Conservation (phyloP, 2,888 invertebrate genomes). For the Dichetophora obliterata region DNA sequence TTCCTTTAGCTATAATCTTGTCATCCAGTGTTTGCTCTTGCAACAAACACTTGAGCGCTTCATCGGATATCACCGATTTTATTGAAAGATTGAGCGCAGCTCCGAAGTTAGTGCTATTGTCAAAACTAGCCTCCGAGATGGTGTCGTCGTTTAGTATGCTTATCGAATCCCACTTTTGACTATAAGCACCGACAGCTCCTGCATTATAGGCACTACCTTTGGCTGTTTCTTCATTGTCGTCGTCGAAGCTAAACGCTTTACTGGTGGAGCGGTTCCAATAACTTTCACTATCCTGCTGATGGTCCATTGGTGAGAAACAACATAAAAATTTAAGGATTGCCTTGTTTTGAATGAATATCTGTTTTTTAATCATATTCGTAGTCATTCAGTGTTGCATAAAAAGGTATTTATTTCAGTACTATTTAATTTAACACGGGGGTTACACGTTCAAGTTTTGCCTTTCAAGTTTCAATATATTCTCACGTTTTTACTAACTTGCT, state of each 20-base stretch:
- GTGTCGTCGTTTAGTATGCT: slow-evolving; percentile 63
- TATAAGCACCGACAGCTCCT: slow-evolving; percentile 54
- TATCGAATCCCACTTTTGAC: slow-evolving; percentile 39
- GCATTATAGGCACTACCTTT: slow-evolving; percentile 40
- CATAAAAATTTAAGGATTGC: too few species aligned
- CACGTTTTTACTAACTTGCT: too few species aligned
- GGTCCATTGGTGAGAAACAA: slow-evolving; percentile 54
- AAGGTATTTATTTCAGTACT: too few species aligned
- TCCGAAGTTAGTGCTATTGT: slow-evolving; percentile 55
- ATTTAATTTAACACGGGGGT: too few species aligned
- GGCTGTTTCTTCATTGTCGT: slow-evolving; percentile 74
- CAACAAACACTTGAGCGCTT: slow-evolving; percentile 60
- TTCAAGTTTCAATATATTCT: too few species aligned
- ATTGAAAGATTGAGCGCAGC: slow-evolving; percentile 64
- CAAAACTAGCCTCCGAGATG: slow-evolving; percentile 67
- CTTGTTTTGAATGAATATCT: not conserved
- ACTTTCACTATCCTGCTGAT: slow-evolving; percentile 75
- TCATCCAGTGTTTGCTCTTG: slow-evolving; percentile 64
- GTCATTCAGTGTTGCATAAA: too few species aligned
- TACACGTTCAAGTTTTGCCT: too few species aligned
- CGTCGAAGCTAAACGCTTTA: slow-evolving; percentile 83
- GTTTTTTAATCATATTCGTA: too few species aligned
- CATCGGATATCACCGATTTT: slow-evolving; percentile 64
- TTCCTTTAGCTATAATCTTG: slow-evolving; percentile 62
- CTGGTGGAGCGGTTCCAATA: slow-evolving; percentile 85